Conservation (phyloP, 2,888 invertebrate genomes). For the Tenthredo amoena region DNA sequence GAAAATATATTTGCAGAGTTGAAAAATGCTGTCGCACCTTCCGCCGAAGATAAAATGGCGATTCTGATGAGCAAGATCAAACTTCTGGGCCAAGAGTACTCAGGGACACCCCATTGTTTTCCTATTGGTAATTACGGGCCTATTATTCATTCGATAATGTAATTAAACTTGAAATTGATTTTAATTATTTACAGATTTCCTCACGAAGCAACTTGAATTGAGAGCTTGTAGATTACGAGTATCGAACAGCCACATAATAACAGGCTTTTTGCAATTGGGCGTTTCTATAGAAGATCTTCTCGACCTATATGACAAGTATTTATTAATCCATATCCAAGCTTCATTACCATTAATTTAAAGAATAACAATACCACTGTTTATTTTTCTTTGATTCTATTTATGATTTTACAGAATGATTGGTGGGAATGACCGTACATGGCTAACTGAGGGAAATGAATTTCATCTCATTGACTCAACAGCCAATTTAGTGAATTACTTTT, state of each 20-base stretch:
- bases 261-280: slow-evolving; percentile 87
- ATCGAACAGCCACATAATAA: slow-evolving; percentile 88
- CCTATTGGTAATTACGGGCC: slow-evolving; percentile 85
- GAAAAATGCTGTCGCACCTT: slow-evolving; percentile 77
- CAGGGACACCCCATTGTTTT: slow-evolving; percentile 91
- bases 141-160: background rate
- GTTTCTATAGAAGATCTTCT: slow-evolving; percentile 88
- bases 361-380: background rate
- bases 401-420: slow-evolving; percentile 83
- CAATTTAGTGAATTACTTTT: slow-evolving; percentile 85
- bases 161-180: background rate
- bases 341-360: background rate
- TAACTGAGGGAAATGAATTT: slow-evolving; percentile 90
- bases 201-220: slow-evolving; percentile 89
- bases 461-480: slow-evolving; percentile 90
- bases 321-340: slow-evolving; percentile 60
- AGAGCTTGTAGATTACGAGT: slow-evolving; percentile 87
- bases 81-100: slow-evolving; percentile 88
- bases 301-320: slow-evolving; percentile 90
- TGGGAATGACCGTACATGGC: slow-evolving; percentile 92
- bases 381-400: slow-evolving; percentile 34
- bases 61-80: slow-evolving; percentile 89
- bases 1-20: slow-evolving; percentile 78
- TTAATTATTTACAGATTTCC: slow-evolving; percentile 82
- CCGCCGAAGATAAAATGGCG: slow-evolving; percentile 82